Evolutionary conservation across 2,888 invertebrate species (phyloP), one percentile per base, ranked within the genome.

Genomic region (Tuta absoluta): DNA sequence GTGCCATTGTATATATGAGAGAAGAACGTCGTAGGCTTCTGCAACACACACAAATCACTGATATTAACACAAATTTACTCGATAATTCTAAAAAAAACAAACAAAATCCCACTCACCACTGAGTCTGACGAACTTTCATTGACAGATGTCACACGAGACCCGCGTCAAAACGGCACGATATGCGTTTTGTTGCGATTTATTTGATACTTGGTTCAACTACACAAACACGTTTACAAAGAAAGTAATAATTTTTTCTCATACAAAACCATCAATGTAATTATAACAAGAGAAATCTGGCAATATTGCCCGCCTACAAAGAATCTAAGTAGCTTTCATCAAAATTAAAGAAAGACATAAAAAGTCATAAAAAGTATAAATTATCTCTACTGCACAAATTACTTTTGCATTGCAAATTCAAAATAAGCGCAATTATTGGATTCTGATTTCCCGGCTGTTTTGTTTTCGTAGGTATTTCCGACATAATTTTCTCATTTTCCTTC

Each of bases 1-100:
- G 81, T 64, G 90, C 86, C 91, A 91, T 90, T 62, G 23, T 82
- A 76, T 69, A 66, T 49, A 64, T 59, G 67, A 62, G 68, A 68
- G 60, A 21, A 69, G 65, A 69, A 68, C 72, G 77, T 78, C 80
- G 82, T 82, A 80, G 81, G 69, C 78, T 83, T 80, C 85, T 84
- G 82, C n/a, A 83, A 83, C 62, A 71, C 59, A 72, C 51, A 64
- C 19, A 48, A 68, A 56, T 41, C n/a, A 28, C 12, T 58, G 28
- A 56, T 33, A 12, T 41, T 51, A 17, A 56, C 58, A 23, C 65
- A 23, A 38, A 33, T 17, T 21, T n/a, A 28, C 17, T 24, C 8
- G n/a, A 41, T 62, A 11, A 56, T 64, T 66, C 63, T 64, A 70
- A 64, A 71, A 72, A 77, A 72, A 75, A 74, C 68, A 71, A 77